Evolutionary conservation across 2,113 vertebrate genomes (phyloP).

Genomic region (Toxotes jaculatrix): DNA sequence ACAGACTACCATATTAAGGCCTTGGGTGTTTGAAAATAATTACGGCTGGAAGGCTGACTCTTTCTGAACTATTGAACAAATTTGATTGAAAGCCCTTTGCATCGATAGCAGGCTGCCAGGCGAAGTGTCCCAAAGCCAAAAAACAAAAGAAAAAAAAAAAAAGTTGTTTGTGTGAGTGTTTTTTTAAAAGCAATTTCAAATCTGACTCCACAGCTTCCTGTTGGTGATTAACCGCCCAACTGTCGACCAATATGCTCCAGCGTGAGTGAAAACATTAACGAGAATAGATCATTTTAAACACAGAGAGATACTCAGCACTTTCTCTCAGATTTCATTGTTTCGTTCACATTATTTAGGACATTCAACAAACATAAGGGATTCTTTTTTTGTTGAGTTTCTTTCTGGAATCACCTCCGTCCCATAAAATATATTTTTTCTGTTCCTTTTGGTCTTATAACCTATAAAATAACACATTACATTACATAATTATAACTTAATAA

Average conservation of each 20-base stretch:
- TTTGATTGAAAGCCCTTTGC: constrained; percentile 38
- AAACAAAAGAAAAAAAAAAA: not conserved
- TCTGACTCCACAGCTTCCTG: not conserved
- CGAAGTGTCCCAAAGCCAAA: not conserved
- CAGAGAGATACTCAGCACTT: not conserved
- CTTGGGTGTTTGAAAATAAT: constrained; percentile 31
- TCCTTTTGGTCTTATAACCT: too few species aligned
- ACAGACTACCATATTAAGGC: constrained; percentile 18
- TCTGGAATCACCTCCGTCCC: too few species aligned
- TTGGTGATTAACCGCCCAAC: not conserved
- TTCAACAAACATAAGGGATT: too few species aligned
- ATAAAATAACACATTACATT: too few species aligned
- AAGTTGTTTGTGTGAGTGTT: constrained; percentile 3
- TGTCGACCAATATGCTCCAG: not conserved
- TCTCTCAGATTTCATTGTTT: not conserved
- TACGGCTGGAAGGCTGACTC: constrained; percentile 33
- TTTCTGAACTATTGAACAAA: constrained; percentile 45
- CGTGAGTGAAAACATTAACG: not conserved
- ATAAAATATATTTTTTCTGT: too few species aligned
- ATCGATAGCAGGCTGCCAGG: not conserved
- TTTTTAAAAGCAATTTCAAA: constrained; percentile 29
- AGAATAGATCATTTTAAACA: not conserved
- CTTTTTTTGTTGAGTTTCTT: too few species aligned
- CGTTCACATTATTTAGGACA: not conserved
- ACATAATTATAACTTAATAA: too few species aligned